A percentile compares a stretch with the other conserved stretches of the same genome.
These are phyloP conservation scores for Cirrhinus molitorella DNA, from an alignment of 2,797 vertebrate genomes.

Conservation along the genomic window DNA sequence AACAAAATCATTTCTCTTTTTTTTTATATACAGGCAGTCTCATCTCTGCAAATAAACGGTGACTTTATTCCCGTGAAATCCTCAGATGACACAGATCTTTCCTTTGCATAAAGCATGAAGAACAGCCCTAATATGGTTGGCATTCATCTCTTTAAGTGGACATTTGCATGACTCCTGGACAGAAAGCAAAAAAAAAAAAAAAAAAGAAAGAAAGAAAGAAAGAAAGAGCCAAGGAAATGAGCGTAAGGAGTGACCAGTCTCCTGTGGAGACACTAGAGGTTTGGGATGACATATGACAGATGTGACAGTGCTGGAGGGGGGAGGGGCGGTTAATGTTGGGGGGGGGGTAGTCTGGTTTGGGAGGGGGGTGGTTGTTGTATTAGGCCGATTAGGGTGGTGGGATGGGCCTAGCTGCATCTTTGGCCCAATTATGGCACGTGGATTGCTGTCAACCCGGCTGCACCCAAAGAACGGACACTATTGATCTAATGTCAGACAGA, in stretches of 20 bases:
- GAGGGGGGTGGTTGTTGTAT: constrained; percentile 47
- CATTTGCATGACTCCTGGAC: constrained; percentile 94
- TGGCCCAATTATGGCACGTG: constrained; percentile 99
- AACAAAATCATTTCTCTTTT: constrained; percentile 92
- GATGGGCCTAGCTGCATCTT: constrained; percentile 88
- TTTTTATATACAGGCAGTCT: constrained; percentile 88
- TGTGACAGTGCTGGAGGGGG: constrained; percentile 95
- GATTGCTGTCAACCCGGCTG: constrained; percentile 98
- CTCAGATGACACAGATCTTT: constrained; percentile 96
- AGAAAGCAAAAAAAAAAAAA: constrained; percentile 52
- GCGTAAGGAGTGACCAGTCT: constrained; percentile 78
- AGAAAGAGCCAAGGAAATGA: constrained; percentile 74
- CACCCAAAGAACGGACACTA: constrained; percentile 94
- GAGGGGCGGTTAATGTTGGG: constrained; percentile 63
- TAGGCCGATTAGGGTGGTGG: constrained; percentile 75
- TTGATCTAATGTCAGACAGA: constrained; percentile 99
- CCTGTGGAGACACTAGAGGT: constrained; percentile 95
- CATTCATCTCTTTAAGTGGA: constrained; percentile 99
- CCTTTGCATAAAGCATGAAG: constrained; percentile 99
- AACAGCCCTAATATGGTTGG: constrained; percentile 94
- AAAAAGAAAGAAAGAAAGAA: constrained; percentile 60
- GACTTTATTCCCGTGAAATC: constrained; percentile 99
- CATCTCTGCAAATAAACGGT: constrained; percentile 93
- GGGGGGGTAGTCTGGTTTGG: constrained; percentile 35
- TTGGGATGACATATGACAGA: constrained; percentile 99